phyloP scores from a whole-genome alignment of 2,797 vertebrate species.

The Phoebastria nigripes region DNA sequence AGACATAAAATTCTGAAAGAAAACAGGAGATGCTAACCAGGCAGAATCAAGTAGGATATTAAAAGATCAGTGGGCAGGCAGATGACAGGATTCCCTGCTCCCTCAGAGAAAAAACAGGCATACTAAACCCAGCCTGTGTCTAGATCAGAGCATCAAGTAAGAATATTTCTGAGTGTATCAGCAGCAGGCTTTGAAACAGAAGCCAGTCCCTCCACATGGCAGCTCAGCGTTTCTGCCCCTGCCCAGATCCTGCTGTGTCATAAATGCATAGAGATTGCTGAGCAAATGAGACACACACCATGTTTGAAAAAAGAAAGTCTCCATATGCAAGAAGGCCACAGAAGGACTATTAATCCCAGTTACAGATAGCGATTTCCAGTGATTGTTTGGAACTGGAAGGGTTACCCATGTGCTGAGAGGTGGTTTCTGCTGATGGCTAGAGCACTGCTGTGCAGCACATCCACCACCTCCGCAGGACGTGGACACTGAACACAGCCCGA shows the following conservation, averaged over 20 bases:
- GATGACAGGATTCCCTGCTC: neutral
- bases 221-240: neutral
- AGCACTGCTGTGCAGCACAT: neutral
- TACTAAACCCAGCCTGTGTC: neutral
- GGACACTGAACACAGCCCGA: neutral
- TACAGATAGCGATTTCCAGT: neutral
- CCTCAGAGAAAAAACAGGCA: neutral
- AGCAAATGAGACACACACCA: neutral
- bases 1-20: neutral
- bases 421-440: neutral
- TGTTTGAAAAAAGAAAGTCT: neutral
- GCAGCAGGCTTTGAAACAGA: neutral
- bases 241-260: neutral
- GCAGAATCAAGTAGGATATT: neutral
- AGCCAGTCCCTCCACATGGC: neutral
- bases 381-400: neutral
- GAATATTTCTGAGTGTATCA: neutral
- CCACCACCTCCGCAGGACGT: neutral
- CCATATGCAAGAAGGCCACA: neutral
- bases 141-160: neutral
- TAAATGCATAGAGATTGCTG: neutral
- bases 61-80: neutral
- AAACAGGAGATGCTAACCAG: neutral
- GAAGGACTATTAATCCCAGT: neutral
- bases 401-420: neutral